Evolutionary conservation across 2,888 invertebrate species (phyloP), one percentile per base, ranked within the genome.

Genomic region (Aelia acuminata): DNA sequence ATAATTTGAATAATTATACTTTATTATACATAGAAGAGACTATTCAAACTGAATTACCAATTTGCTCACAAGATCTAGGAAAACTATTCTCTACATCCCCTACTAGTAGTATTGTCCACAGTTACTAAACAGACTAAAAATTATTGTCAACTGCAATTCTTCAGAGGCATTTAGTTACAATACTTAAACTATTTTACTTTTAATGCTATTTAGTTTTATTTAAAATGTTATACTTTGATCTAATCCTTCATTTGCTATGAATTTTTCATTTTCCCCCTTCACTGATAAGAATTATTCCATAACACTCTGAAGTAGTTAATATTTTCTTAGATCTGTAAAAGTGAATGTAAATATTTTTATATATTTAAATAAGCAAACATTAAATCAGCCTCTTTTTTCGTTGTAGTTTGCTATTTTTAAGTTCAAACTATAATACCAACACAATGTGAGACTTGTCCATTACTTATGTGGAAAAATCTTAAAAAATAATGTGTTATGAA

Each of bases 61-160:
- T 80, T 80, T 15, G 13, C 80, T 43, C 43, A 39, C 80, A 80
- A 80, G n/a, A 80, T 80, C 80, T 80, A 80, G 80, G 43, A 80
- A 80, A 85, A 85, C 26, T 31, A 85, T 53, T 70, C 18, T 31
- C 63, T 70, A 70, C 63, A 35, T 70, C 63, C 18, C 1, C 53
- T 53, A 39, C 31, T 53, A 53, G 35, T 53, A 39, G 35, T 53
- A 53, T 53, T 85, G 50, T 85, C 31, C 20, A 39, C 57, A 50
- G 47, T 85, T 39, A 13, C 85, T 85, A 53, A 50, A 50, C 35
- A 53, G 85, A 35, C 53, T 85, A 85, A 39, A 85, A 53, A 49
- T 85, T 85, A 85, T 85, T 85, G 85, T 85, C 85, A 31, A 85
- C 50, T 85, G 53, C 85, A 85, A 85, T 85, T 85, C 85, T 85